Base-by-base conservation (phyloP, 2,888 invertebrate genomes). In the Spicauda simplicius region DNA sequence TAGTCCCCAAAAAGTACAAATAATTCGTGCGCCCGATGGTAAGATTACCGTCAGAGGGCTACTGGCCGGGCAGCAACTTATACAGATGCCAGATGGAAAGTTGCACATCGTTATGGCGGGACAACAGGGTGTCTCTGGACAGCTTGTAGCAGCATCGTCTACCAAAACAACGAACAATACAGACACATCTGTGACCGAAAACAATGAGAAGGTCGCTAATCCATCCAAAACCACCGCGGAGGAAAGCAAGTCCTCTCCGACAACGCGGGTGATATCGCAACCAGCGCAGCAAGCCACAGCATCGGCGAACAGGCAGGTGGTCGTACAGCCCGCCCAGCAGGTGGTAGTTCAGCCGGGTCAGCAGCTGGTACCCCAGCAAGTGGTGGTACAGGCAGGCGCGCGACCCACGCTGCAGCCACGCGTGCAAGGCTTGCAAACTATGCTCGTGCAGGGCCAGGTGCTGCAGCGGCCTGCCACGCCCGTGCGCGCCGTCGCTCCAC, bases 21-120 rank as follows among this genome's bases (percentile, higher is more conserved):
- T 99, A 74, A 96, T 98, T 78, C 96, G 97, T 73, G 96, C 97
- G 0, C 97, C 97, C 0, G 98, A 98, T 86, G 98, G 98, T 25
- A 98, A 98, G 88, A 93, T 98, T 16, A 97, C 98, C 77, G 98
- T 99, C 1, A 95, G 97, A 70, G 99, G 99, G 0, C 93, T 99
- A 10, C 94, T 97, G 86, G 97, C 98, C 56, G 98, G 98, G 64
- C 99, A 99, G 82, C 98, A 98, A 81, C 91, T 99, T 66, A 96
- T 98, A 54, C 97, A 98, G 84, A 96, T 98, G 95, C 97, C 98
- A 0, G 98, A 99, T 85, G 99, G 99, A 0, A 97, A 98, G 83
- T 90, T 98, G 25, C 98, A 98, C 82, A 96, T 98, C 18, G 94
- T 97, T 45, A 96, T 95, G 83, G 94, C 96, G 11, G 94, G 94